These are phyloP conservation scores for Turritopsis dohrnii DNA, from an alignment of 30 jellyfish, hydroid and myxozoan species.

Conservation along the genomic window DNA sequence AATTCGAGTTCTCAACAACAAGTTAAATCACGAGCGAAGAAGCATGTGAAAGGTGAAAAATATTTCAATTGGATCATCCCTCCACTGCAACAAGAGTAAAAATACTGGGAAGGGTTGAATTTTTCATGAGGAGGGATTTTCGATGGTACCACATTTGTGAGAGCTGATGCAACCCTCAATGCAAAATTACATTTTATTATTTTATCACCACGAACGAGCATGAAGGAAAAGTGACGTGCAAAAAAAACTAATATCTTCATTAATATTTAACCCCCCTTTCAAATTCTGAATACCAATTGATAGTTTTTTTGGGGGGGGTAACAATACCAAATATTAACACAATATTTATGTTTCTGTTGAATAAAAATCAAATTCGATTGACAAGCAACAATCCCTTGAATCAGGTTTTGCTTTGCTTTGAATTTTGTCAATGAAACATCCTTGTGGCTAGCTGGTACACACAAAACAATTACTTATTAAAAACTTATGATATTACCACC, in stretches of 20 bases:
- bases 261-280: background rate
- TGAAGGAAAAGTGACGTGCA: background rate
- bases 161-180: background rate
- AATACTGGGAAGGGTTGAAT: background rate
- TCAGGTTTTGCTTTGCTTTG: background rate
- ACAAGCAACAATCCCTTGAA: background rate
- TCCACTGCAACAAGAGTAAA: too few relatives aligned
- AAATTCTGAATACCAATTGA: background rate
- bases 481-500: background rate
- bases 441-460: background rate
- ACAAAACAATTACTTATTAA: too few relatives aligned
- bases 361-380: background rate
- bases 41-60: too few relatives aligned
- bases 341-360: background rate
- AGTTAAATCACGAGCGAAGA: too few relatives aligned
- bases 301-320: background rate
- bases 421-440: background rate
- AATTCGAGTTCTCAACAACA: too few relatives aligned
- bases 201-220: background rate
- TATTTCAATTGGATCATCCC: too few relatives aligned
- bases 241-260: background rate
- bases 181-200: background rate
- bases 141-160: background rate
- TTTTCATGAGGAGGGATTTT: background rate
- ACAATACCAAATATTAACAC: background rate